Evolutionary conservation across 2,797 vertebrate genomes (phyloP), one percentile per base, ranked within the genome.

Genomic region (Parambassis ranga): DNA sequence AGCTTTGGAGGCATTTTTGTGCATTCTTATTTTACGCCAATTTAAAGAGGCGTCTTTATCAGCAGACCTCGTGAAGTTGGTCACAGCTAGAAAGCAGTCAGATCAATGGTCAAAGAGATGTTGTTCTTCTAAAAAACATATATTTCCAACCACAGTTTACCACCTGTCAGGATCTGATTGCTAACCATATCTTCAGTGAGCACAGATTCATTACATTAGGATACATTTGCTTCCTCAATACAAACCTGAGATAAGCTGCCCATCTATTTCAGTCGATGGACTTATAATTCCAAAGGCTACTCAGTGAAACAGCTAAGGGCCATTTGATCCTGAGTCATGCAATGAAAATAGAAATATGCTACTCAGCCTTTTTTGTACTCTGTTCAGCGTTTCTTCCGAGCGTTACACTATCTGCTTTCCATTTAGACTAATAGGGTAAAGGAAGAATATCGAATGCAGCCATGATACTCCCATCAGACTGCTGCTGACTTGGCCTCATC

Each of bases 341-440:
- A 43, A n/a, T 33, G 47, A 51, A 78, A 71, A 69, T 43, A 37
- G 20, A 66, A 60, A 48, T 32, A 11, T 67, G 63, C 66, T 48
- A 59, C 63, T 65, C 63, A 74, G 71, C 38, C 50, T 77, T 77
- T 55, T 44, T 77, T 76, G 55, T 44, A 39, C 42, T 75, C 53
- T 53, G 10, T 52, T 79, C 16, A 60, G 58, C 38, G 57, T 59
- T 60, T 65, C 15, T 60, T 14, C 65, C 9, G 18, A 46, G 31
- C 24, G 49, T 64, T 43, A 27, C 32, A 38, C 15, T 66, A 64
- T 65, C 41, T 60, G 9, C 30, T 31, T 51, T 44, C 32, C 36
- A 58, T 66, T 71, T 61, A 41, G 44, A 65, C 32, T 41, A 71
- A 78, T 36, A 65, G 38, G n/a, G 19, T 43, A 50, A 63, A 72